Percentiles rank a stretch among this genome's conserved stretches.
Evolutionary conservation across 2,113 vertebrate genomes (phyloP).

Genomic region (Baryphthengus martii): DNA sequence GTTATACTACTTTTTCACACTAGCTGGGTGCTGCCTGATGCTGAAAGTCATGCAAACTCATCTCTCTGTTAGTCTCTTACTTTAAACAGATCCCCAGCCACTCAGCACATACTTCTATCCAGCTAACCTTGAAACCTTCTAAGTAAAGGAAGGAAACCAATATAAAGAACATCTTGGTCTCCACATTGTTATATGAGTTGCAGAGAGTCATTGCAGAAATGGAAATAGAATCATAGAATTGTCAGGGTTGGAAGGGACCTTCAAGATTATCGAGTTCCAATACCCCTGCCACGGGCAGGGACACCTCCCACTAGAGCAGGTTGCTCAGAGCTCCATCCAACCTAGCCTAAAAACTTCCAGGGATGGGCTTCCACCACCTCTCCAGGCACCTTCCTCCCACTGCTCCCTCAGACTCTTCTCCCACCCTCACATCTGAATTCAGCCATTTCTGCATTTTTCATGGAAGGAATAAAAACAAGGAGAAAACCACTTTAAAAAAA

Average conservation of each 20-base stretch:
- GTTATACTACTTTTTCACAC: background rate
- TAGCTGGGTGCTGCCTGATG: background rate
- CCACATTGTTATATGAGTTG: background rate
- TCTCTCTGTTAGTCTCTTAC: background rate
- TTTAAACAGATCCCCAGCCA: background rate
- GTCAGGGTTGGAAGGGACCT: too few species aligned
- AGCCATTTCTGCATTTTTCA: background rate
- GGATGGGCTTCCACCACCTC: too few species aligned
- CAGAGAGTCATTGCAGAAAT: background rate
- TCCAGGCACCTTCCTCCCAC: background rate
- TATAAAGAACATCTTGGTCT: background rate
- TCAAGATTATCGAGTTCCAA: too few species aligned
- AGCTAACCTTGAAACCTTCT: background rate
- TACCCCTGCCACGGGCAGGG: too few species aligned
- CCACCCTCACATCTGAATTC: background rate
- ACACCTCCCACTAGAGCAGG: too few species aligned
- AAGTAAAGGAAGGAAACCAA: background rate
- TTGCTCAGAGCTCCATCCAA: too few species aligned
- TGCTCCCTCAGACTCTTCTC: background rate
- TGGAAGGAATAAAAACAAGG: background rate
- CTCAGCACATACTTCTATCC: background rate
- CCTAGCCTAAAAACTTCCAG: too few species aligned
- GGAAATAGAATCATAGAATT: too few species aligned
- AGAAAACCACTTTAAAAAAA: accelerated
- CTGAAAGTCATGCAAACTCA: background rate